These are phyloP conservation scores for Tiliacea citrago DNA, from an alignment of 2,888 invertebrate genomes.

Conservation along the genomic window DNA sequence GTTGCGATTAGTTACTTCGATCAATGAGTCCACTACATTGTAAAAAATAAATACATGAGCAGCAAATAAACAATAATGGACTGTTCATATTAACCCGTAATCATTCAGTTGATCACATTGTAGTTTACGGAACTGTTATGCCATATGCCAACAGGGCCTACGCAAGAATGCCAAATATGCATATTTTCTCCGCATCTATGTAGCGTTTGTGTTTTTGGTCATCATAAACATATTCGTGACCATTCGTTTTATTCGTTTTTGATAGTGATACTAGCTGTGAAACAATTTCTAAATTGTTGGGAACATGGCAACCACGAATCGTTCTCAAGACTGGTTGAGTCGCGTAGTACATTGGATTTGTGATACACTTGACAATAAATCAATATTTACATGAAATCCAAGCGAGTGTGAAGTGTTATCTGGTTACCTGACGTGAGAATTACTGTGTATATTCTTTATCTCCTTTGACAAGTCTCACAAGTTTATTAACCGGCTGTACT, in stretches of 20 bases:
- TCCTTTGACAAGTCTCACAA: constrained; percentile 64
- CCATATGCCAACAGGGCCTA: constrained; percentile 37
- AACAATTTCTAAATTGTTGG: constrained; percentile 51
- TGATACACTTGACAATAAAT: constrained; percentile 70
- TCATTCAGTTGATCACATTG: constrained; percentile 41
- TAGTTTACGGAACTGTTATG: constrained; percentile 46
- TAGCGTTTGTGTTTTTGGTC: constrained; percentile 41
- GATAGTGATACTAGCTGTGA: constrained; percentile 40
- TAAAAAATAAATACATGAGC: constrained; percentile 24
- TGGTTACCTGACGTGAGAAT: constrained; percentile 78
- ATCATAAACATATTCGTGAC: constrained; percentile 57
- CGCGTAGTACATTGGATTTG: constrained; percentile 69
- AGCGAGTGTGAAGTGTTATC: constrained; percentile 74
- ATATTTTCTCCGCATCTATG: constrained; percentile 59
- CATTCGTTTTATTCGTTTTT: constrained; percentile 39
- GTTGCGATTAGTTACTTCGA: constrained; percentile 63
- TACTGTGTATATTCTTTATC: constrained; percentile 64
- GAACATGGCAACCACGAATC: constrained; percentile 9
- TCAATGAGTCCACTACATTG: constrained; percentile 44
- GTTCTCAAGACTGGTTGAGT: constrained; percentile 53
- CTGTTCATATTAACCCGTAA: constrained; percentile 19
- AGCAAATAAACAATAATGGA: constrained; percentile 18
- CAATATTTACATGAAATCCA: constrained; percentile 76
- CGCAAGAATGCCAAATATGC: constrained; percentile 62
- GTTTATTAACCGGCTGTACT: constrained; percentile 71